phyloP scores from a whole-genome alignment of 2,113 vertebrate genomes.

The Rynchops niger region DNA sequence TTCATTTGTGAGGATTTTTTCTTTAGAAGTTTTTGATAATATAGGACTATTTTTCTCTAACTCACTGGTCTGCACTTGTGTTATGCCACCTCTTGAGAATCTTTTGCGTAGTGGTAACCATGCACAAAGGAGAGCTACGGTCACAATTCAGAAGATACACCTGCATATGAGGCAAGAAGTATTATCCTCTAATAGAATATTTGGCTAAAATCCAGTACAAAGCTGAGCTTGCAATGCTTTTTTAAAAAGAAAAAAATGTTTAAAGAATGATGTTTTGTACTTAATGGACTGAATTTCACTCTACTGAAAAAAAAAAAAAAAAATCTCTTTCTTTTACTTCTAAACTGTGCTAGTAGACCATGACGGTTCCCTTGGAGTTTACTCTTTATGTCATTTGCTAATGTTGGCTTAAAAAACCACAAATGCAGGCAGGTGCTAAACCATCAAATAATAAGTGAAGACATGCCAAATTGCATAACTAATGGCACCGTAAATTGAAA shows the following conservation, averaged over 20 bases:
- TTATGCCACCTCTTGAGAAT: not conserved
- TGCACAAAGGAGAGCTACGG: not conserved
- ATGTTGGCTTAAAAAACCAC: not conserved
- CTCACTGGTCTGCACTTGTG: not conserved
- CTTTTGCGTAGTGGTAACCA: not conserved
- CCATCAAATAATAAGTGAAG: not conserved
- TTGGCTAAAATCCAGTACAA: not conserved
- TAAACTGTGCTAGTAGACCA: not conserved
- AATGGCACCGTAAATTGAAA: constrained; percentile 31
- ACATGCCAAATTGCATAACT: constrained; percentile 34
- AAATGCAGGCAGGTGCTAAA: constrained; percentile 16
- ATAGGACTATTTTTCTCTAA: not conserved
- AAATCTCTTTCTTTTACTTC: not conserved
- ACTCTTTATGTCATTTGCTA: not conserved
- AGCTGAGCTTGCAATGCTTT: not conserved
- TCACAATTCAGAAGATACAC: not conserved
- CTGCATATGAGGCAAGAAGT: not conserved
- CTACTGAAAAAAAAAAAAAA: not conserved
- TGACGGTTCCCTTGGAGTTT: not conserved
- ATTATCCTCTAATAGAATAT: not conserved
- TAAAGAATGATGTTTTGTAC: not conserved
- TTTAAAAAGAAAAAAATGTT: not conserved
- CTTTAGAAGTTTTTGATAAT: not conserved
- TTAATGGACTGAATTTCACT: not conserved
- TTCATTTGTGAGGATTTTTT: not conserved